Base-by-base conservation (phyloP, 2,113 vertebrate species). In the Eira barbara region DNA sequence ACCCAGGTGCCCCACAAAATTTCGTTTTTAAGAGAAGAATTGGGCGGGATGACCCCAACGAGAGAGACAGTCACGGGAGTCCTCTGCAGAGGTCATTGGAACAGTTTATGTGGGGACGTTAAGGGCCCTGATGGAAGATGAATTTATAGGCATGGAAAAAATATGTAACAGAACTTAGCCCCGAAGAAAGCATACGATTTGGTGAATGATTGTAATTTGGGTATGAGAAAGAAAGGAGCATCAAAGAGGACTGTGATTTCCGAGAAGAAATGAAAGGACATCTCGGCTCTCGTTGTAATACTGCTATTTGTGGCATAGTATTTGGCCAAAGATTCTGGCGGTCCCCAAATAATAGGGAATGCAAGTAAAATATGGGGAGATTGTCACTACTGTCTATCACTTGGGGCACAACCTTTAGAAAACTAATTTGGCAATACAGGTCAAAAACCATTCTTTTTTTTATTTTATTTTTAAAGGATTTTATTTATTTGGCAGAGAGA, bases 21-120 rank as follows among this genome's bases (percentile, higher is more conserved):
- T 76, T 76, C 29, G n/a, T 34, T 63, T 81, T 82, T 73, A 89
- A 39, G 55, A 89, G 20, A 74, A 34, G 45, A 83, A 63, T 74
- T 65, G 27, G 79, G 23, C 25, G 4, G 78, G 42, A 52, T 42
- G 36, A 74, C 42, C 42, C 55, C 61, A 13, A 74, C 9, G 86
- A 39, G 25, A 79, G 49, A 91, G 34, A n/a, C 45, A 45, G 15
- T 31, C 49, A 45, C 1, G 15, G 57, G 59, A 69, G 71, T 29
- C 11, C 36, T 13, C n/a, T 18, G 27, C 31, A 29, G 34, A 36
- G 31, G 17, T 67, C 31, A 1, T 34, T 20, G 31, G 39, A 86
- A 36, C n/a, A 21, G 29, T n/a, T 3, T 3, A 1, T 49, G 18
- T 0, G 1, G 39, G 31, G 34, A 18, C 34, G 7, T 18, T 14